Evolutionary conservation across 1,140 invertebrate genomes (phyloP).

Genomic region (Apis cerana): DNA sequence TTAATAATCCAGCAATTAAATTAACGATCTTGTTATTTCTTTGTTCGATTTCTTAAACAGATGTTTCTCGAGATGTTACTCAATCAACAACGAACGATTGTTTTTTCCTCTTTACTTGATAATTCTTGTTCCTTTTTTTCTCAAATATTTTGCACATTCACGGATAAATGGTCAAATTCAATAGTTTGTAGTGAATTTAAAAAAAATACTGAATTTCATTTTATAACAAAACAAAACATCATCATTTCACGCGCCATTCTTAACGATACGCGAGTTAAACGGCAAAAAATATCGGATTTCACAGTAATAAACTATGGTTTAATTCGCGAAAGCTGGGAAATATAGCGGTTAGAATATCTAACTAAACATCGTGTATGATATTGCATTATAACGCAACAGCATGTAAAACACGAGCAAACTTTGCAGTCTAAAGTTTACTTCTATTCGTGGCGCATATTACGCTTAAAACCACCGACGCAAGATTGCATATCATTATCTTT

Average conservation of each 20-base stretch:
- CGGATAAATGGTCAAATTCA: background rate
- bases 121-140: too few relatives aligned
- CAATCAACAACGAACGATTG: background rate
- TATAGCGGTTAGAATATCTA: slow-evolving; percentile 10
- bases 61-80: background rate
- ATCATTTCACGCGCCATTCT: background rate
- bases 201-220: too few relatives aligned
- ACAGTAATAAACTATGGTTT: background rate
- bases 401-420: slow-evolving; percentile 32
- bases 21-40: slow-evolving; percentile 1
- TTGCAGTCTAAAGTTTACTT: slow-evolving; percentile 23
- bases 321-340: background rate
- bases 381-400: slow-evolving; percentile 17
- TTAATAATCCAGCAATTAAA: background rate
- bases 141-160: too few relatives aligned
- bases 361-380: slow-evolving; percentile 15
- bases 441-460: slow-evolving; percentile 14
- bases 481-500: slow-evolving; percentile 23
- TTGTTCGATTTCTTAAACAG: background rate
- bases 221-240: background rate
- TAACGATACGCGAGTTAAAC: background rate
- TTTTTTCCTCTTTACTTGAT: background rate
- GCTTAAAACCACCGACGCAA: slow-evolving; percentile 7
- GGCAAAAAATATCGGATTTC: slow-evolving; percentile 8
- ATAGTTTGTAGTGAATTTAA: background rate